Percentiles rank a stretch among this genome's conserved stretches.
Evolutionary conservation across 2,888 invertebrate genomes (phyloP).

Genomic region (Pseudococcus longispinus): DNA sequence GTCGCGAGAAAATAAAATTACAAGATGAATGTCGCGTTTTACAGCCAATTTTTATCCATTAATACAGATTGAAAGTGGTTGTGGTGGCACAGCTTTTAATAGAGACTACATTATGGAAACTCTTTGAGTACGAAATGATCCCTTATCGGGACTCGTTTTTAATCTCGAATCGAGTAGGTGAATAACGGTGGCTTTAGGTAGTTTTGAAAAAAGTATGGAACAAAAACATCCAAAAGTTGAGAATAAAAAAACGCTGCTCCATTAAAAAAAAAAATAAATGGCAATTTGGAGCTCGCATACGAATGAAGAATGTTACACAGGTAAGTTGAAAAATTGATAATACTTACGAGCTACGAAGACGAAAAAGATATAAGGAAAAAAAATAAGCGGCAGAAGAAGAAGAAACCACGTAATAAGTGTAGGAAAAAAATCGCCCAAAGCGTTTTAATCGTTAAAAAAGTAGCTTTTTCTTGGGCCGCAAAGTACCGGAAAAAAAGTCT

Average conservation of each 20-base stretch:
- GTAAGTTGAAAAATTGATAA: neutral
- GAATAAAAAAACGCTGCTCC: neutral
- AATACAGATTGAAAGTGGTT: neutral
- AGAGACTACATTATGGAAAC: too few relatives aligned
- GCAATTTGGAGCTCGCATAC: neutral
- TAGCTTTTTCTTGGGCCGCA: neutral
- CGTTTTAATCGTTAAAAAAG: neutral
- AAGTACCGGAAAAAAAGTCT: neutral
- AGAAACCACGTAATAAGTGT: neutral
- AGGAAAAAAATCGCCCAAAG: neutral
- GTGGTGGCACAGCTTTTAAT: neutral
- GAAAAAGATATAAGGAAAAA: neutral
- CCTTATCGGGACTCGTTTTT: too few relatives aligned
- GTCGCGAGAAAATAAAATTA: neutral
- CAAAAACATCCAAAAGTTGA: neutral
- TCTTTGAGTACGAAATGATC: too few relatives aligned
- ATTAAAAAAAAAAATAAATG: neutral
- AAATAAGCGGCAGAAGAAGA: neutral
- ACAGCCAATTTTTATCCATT: neutral
- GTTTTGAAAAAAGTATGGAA: neutral
- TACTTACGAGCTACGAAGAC: neutral
- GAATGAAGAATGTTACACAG: neutral
- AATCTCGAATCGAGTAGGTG: too few relatives aligned
- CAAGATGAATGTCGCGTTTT: neutral
- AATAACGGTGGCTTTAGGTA: too few relatives aligned